Percentiles rank a stretch among this genome's conserved stretches.
Conservation (phyloP, 2,113 vertebrate species). For the Epinephelus moara region DNA sequence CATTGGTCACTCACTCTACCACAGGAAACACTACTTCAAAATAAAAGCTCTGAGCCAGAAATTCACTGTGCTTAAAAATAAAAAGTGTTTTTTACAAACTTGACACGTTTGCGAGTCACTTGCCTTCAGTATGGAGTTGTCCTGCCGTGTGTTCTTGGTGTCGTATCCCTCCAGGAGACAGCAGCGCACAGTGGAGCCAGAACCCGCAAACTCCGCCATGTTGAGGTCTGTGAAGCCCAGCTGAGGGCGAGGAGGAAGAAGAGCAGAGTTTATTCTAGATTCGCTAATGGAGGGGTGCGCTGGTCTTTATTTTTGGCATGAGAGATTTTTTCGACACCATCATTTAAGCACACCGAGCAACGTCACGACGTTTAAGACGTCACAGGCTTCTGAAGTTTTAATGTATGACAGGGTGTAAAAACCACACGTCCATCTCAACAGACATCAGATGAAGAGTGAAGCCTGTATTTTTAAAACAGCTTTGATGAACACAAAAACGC, state of each 20-base stretch:
- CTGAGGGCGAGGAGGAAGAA: conserved; percentile 74
- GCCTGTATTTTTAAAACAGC: neutral
- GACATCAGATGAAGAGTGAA: neutral
- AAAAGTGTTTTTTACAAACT: no score
- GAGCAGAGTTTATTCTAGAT: conserved; percentile 21
- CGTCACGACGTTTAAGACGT: neutral
- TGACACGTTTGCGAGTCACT: no score
- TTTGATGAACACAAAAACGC: neutral
- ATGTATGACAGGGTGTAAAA: conserved; percentile 27
- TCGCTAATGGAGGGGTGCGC: neutral
- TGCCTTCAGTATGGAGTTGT: conserved; percentile 98
- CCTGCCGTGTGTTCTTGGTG: conserved; percentile 98
- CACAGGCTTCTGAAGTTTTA: conserved; percentile 13
- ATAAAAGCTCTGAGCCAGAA: no score
- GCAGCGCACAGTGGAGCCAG: conserved; percentile 95
- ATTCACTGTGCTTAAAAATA: no score
- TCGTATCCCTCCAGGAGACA: conserved; percentile 98
- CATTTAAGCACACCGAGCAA: conserved; percentile 11
- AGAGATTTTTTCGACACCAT: conserved; percentile 19
- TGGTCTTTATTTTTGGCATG: conserved; percentile 16
- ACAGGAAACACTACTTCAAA: no score
- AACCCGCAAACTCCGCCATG: conserved; percentile 97
- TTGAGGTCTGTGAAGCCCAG: conserved; percentile 98
- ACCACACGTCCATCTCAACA: neutral
- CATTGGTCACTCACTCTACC: no score